Conservation (phyloP, 2,888 invertebrate species). For the Melanostoma scalare region DNA sequence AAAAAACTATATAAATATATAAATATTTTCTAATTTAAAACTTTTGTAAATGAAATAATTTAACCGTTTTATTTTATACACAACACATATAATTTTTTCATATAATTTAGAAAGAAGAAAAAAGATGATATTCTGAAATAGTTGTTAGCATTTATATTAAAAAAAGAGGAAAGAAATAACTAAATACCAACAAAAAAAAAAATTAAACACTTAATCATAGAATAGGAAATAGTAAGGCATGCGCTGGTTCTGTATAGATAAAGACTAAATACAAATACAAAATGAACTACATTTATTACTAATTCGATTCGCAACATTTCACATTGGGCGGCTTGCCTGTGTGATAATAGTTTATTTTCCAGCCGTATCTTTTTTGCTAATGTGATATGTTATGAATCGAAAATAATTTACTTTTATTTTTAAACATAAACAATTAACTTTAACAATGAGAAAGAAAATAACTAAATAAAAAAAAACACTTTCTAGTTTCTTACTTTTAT, state of each 20-base stretch:
- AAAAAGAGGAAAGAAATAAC: conserved; percentile 24
- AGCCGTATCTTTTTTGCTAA: conserved; percentile 60
- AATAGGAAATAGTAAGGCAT: conserved; percentile 45
- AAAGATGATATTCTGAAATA: conserved; percentile 55
- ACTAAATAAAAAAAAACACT: conserved; percentile 22
- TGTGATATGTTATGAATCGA: conserved; percentile 64
- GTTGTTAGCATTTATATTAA: conserved; percentile 71
- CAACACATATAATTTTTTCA: conserved; percentile 34
- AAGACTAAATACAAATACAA: conserved; percentile 16
- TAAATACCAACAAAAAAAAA: conserved; percentile 17
- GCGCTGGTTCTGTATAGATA: conserved; percentile 33
- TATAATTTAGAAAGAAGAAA: conserved; percentile 17
- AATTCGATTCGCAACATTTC: conserved; percentile 65
- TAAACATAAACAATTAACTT: too few species aligned
- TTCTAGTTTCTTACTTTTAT: conserved; percentile 62
- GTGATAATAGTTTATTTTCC: conserved; percentile 82
- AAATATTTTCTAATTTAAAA: conserved; percentile 45
- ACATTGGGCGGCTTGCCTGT: conserved; percentile 80
- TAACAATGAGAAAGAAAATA: conserved; percentile 6
- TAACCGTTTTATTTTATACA: conserved; percentile 48
- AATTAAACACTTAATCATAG: conserved; percentile 35
- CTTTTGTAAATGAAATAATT: conserved; percentile 60
- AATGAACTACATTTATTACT: neutral
- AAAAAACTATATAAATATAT: conserved; percentile 39
- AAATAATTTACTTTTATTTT: conserved; percentile 18